Conservation (phyloP, 2,888 invertebrate genomes). For the Rosalia funebris region DNA sequence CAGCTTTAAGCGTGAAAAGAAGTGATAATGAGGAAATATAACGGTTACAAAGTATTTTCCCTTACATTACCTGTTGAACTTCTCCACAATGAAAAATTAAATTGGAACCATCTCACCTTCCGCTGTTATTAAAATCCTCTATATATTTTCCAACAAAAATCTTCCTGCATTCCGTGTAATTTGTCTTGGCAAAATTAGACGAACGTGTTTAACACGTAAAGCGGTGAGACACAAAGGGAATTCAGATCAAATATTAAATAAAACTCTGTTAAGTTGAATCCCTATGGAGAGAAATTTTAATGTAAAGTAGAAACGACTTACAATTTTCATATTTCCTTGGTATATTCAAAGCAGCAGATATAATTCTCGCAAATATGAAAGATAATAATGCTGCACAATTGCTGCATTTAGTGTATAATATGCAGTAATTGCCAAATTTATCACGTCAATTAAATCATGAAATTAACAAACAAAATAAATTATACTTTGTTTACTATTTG, state of each 20-base stretch:
- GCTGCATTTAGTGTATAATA: conserved; percentile 16
- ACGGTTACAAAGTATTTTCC: not conserved
- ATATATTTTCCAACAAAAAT: not conserved
- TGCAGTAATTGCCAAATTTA: conserved; percentile 10
- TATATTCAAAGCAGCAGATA: conserved; percentile 2
- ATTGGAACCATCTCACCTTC: not conserved
- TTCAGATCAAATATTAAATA: not conserved
- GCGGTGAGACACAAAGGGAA: not conserved
- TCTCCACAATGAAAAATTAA: not conserved
- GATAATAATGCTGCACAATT: conserved; percentile 9
- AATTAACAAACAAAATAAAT: too few relatives aligned
- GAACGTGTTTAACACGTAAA: not conserved
- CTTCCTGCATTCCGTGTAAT: not conserved
- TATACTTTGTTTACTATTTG: too few relatives aligned
- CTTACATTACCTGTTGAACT: not conserved
- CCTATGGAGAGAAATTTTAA: not conserved
- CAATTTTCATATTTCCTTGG: conserved; percentile 7
- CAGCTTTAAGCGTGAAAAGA: not conserved
- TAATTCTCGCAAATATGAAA: conserved; percentile 10
- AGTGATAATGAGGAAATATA: not conserved
- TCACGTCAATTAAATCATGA: conserved; percentile 4
- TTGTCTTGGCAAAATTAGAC: not conserved
- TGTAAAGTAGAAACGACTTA: conserved; percentile 1
- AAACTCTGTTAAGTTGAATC: not conserved
- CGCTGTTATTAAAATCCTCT: not conserved